phyloP scores from a whole-genome alignment of 2,113 vertebrate genomes.

The Lutjanus erythropterus region DNA sequence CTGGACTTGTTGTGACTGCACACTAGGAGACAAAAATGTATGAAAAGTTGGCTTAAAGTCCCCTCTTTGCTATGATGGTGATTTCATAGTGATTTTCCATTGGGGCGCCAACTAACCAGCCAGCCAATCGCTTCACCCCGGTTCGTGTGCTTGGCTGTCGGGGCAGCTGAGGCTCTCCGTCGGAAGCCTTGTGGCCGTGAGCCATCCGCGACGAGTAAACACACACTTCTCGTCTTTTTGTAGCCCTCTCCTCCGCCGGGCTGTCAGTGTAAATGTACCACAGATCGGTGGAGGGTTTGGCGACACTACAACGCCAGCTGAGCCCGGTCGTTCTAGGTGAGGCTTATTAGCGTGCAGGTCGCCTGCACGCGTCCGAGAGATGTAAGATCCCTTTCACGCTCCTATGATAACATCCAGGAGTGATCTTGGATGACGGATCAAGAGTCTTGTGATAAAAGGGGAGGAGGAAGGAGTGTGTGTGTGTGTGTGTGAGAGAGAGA shows the following conservation, averaged over 20 bases:
- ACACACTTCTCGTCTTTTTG: constrained; percentile 18
- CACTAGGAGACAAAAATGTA: neutral
- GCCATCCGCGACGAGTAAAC: constrained; percentile 46
- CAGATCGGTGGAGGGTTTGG: constrained; percentile 29
- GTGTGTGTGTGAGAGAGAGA: constrained; percentile 27
- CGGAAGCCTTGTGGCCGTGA: constrained; percentile 12
- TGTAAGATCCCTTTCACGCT: constrained; percentile 42
- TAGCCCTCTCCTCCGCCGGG: neutral
- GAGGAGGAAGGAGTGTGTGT: constrained; percentile 22
- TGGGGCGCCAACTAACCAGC: neutral
- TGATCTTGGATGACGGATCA: constrained; percentile 34
- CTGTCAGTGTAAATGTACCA: constrained; percentile 29
- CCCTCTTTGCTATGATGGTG: neutral
- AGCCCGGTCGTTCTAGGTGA: constrained; percentile 38
- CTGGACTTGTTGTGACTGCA: neutral
- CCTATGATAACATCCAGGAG: constrained; percentile 49
- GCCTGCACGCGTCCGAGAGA: constrained; percentile 15
- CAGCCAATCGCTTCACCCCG: neutral
- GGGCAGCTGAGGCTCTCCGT: constrained; percentile 33
- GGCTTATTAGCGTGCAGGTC: constrained; percentile 27
- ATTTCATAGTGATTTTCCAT: constrained; percentile 13
- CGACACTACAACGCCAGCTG: constrained; percentile 22
- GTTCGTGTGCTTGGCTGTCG: neutral
- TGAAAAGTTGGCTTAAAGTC: neutral
- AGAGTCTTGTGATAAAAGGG: constrained; percentile 41